Evolutionary conservation across 2,888 invertebrate genomes (phyloP), one percentile per base, ranked within the genome.

Genomic region (Electrophaes corylata): DNA sequence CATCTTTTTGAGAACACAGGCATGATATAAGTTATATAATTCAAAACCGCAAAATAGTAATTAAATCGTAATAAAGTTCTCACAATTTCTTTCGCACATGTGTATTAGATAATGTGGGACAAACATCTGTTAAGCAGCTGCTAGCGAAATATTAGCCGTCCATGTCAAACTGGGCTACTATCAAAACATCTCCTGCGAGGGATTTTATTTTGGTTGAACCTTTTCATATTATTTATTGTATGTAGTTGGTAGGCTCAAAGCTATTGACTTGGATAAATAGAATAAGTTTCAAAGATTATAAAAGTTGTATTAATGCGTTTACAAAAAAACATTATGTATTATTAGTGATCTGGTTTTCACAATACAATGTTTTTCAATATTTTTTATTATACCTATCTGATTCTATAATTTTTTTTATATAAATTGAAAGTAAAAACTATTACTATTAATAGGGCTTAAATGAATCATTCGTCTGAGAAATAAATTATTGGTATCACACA

Each of bases 61-160:
- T 58, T 16, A 39, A 48, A 49, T 29, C 39, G 14, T 33, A 14
- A 19, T 58, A 41, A 33, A 29, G 49, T 61, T 61, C 61, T 54
- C 57, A 61, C 61, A 54, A 54, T 61, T 57, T 57, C 53, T 54
- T 60, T 61, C 14, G 53, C 57, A 61, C 57, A 61, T 51, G 50
- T 61, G 35, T 23, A 12, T 29, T 23, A 20, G 11, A 48, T 23
- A 39, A 53, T 57, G 10, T 61, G 26, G 50, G 50, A 23, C 61
- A 54, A 29, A 54, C 61, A 61, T 61, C 57, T 61, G 61, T 10
- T 23, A 1, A 39, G 57, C 61, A 61, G 53, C 54, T 61, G 60
- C 23, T 37, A 51, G 55, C 51, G 26, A 55, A 55, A 55, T 55
- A 51, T 47, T 43, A 44, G 45, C 35, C 47, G 48, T 31, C 40